Evolutionary conservation across 2,888 invertebrate species (phyloP).

Genomic region (Branchipolynoe longqiensis): DNA sequence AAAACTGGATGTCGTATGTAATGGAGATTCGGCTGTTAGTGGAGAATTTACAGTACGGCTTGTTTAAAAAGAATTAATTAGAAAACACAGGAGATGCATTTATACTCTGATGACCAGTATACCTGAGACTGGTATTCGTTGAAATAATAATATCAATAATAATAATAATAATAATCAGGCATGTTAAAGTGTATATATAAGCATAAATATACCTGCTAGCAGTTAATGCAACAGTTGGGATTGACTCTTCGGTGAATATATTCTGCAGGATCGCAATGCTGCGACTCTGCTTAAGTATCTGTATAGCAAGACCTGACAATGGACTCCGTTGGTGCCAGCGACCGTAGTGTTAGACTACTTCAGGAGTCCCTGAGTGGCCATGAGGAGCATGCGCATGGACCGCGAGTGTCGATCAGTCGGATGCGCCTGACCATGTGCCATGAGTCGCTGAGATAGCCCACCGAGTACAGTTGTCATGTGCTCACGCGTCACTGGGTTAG

Average conservation of each 20-base stretch:
- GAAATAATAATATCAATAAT: too few relatives aligned
- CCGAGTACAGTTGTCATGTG: conserved; percentile 90
- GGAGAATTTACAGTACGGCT: too few relatives aligned
- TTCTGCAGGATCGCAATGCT: not conserved
- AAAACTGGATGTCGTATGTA: too few relatives aligned
- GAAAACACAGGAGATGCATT: too few relatives aligned
- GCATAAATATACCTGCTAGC: not conserved
- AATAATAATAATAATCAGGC: not conserved
- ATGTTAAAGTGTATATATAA: not conserved
- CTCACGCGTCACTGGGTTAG: conserved; percentile 90
- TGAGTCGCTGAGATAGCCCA: conserved; percentile 89
- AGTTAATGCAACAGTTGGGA: not conserved
- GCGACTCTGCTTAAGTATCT: not conserved
- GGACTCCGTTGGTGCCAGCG: not conserved
- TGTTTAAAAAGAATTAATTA: too few relatives aligned
- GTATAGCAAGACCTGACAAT: not conserved
- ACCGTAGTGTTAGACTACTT: not conserved
- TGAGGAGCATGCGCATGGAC: conserved; percentile 87
- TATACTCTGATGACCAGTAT: too few relatives aligned
- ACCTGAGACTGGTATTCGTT: too few relatives aligned
- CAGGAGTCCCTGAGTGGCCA: conserved; percentile 84
- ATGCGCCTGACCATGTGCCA: conserved; percentile 86
- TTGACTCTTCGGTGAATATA: not conserved
- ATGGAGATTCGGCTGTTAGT: too few relatives aligned
- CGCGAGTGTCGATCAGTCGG: conserved; percentile 86